Evolutionary conservation across 64 coral and sea anemone genomes (phyloP).

Genomic region (Hydrozoanthus tunicans): DNA sequence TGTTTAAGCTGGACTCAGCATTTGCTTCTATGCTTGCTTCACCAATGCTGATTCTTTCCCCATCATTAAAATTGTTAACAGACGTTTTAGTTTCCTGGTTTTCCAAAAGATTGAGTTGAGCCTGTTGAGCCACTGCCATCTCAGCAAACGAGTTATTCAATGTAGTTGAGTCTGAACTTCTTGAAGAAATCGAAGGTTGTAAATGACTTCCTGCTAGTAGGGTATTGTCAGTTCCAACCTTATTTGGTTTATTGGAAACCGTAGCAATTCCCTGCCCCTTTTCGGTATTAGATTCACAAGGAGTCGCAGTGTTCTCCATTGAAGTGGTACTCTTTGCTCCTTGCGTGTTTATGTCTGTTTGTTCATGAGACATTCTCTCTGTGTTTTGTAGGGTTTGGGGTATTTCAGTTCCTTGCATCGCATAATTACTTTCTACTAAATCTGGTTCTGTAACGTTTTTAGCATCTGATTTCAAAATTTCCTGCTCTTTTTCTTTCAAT

Average conservation of each 20-base stretch:
- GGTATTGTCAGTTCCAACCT: neutral
- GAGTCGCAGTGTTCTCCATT: neutral
- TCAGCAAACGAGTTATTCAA: neutral
- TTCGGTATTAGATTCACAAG: neutral
- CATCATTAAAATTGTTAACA: neutral
- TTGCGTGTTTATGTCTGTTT: neutral
- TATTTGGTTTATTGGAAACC: neutral
- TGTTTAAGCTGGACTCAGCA: neutral
- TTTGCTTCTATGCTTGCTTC: neutral
- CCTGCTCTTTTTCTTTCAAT: constrained; percentile 56
- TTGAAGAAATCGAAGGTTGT: neutral
- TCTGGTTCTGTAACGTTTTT: neutral
- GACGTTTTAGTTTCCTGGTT: neutral
- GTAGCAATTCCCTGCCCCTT: neutral
- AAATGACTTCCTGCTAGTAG: neutral
- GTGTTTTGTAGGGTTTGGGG: neutral
- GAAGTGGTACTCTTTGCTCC: neutral
- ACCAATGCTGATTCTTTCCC: neutral
- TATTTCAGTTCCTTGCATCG: neutral
- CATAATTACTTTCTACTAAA: neutral
- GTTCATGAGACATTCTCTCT: neutral
- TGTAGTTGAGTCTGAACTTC: neutral
- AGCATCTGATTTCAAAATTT: constrained; percentile 24
- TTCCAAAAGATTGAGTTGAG: neutral
- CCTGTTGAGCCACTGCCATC: neutral